Conservation (phyloP, 2,113 vertebrate genomes). For the Ochotona curzoniae region DNA sequence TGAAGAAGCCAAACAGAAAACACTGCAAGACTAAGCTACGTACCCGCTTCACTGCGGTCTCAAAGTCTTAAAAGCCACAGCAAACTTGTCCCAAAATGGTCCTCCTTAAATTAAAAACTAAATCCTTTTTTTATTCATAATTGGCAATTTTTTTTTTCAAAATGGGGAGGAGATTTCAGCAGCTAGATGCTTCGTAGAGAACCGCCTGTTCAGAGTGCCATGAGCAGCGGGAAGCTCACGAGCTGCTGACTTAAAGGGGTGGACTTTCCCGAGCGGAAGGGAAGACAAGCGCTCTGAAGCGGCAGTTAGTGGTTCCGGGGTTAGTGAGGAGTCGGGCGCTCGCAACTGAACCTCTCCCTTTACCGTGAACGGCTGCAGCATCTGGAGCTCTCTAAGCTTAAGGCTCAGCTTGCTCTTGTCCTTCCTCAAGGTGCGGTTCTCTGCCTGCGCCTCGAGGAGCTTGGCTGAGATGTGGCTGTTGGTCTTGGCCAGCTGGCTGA, state of each 20-base stretch:
- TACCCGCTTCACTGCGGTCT: background rate
- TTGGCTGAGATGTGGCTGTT: slow-evolving; percentile 85
- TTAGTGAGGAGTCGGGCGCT: slow-evolving; percentile 84
- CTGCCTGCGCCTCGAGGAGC: slow-evolving; percentile 86
- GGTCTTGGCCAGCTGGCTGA: slow-evolving; percentile 80
- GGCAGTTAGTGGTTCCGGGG: slow-evolving; percentile 80
- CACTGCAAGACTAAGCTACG: background rate
- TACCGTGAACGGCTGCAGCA: slow-evolving; percentile 91
- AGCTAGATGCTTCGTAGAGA: slow-evolving; percentile 53
- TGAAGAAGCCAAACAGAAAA: slow-evolving; percentile 27
- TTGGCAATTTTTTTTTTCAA: slow-evolving; percentile 21
- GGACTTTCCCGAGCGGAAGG: slow-evolving; percentile 74
- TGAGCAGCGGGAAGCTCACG: slow-evolving; percentile 44
- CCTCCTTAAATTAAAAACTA: slow-evolving; percentile 46
- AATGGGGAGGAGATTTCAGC: background rate
- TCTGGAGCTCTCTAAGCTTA: slow-evolving; percentile 90
- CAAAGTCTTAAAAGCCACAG: background rate
- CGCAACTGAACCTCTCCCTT: slow-evolving; percentile 91
- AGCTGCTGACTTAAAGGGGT: background rate
- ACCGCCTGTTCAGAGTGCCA: background rate
- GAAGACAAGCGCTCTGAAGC: slow-evolving; percentile 78
- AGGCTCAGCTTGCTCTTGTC: slow-evolving; percentile 89
- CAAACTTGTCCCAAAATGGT: background rate
- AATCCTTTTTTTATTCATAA: slow-evolving; percentile 86
- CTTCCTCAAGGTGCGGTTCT: slow-evolving; percentile 86